Evolutionary conservation across 92 coral and sea anemone genomes (phyloP).

Genomic region (Blastomussa wellsi): DNA sequence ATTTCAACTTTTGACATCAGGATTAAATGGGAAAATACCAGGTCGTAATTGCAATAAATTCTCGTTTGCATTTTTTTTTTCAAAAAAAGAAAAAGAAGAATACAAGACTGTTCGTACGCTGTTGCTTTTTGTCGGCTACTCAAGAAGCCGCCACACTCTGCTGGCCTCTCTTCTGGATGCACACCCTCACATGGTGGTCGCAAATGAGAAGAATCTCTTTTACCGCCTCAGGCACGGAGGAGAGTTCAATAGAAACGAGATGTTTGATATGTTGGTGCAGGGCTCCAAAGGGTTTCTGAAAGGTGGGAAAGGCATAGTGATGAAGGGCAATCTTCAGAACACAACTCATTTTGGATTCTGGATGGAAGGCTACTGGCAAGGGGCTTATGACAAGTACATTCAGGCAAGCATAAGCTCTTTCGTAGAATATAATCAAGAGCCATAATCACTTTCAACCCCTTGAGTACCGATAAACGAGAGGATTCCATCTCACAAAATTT

Average conservation of each 20-base stretch:
- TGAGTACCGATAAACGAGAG: no score
- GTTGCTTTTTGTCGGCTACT: slow-evolving; percentile 16
- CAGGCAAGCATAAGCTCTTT: not conserved
- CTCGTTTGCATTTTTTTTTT: no score
- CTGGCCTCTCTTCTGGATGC: slow-evolving; percentile 15
- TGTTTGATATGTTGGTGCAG: not conserved
- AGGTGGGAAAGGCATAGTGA: slow-evolving; percentile 2
- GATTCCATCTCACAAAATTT: no score
- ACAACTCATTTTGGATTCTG: slow-evolving; percentile 18
- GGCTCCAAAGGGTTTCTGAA: slow-evolving; percentile 17
- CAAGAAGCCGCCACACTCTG: slow-evolving; percentile 14
- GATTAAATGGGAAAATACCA: no score
- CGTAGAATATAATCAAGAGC: no score
- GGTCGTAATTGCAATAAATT: no score
- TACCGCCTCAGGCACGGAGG: not conserved
- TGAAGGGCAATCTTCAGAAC: slow-evolving; percentile 20
- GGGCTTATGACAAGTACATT: slow-evolving; percentile 12
- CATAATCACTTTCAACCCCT: no score
- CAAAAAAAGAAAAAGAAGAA: not conserved
- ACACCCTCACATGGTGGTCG: slow-evolving; percentile 20
- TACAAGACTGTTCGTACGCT: not conserved
- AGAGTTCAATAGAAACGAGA: not conserved
- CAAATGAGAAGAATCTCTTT: slow-evolving; percentile 3
- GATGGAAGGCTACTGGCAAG: slow-evolving; percentile 25
- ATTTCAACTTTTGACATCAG: no score